Percentiles rank a stretch among this genome's conserved stretches.
Conservation (phyloP, 2,797 vertebrate genomes). For the Aeoliscus strigatus region DNA sequence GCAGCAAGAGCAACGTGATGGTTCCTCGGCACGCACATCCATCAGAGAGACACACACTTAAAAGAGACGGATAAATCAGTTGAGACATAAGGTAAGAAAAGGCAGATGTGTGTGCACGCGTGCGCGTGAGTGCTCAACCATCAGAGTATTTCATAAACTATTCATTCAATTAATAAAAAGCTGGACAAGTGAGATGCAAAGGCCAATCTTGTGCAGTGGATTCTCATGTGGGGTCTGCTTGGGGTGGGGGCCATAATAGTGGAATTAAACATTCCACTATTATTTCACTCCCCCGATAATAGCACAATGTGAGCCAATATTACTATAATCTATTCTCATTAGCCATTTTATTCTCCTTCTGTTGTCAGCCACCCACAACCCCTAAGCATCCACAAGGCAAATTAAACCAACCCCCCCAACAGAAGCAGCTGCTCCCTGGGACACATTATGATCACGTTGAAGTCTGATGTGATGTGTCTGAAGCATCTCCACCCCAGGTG, state of each 20-base stretch:
- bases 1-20: slow-evolving; percentile 45
- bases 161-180: no score
- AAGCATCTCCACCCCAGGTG: slow-evolving; percentile 27
- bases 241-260: no score
- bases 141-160: no score
- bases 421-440: slow-evolving; percentile 6
- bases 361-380: slow-evolving; percentile 31
- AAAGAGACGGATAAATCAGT: slow-evolving; percentile 27
- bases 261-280: no score
- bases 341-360: slow-evolving; percentile 29
- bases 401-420: slow-evolving; percentile 28
- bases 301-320: slow-evolving; percentile 35
- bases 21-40: slow-evolving; percentile 36
- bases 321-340: slow-evolving; percentile 48
- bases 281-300: slow-evolving; percentile 29
- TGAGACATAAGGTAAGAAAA: slow-evolving; percentile 13
- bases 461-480: slow-evolving; percentile 6
- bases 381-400: slow-evolving; percentile 28
- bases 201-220: no score
- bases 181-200: no score
- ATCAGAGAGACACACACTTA: slow-evolving; percentile 25
- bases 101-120: slow-evolving; percentile 1
- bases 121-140: slow-evolving; percentile 1
- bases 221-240: no score
- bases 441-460: slow-evolving; percentile 13